Percentiles rank a stretch among this genome's conserved stretches.
phyloP scores from a whole-genome alignment of 1,140 invertebrate species.

The Drosophila eugracilis region DNA sequence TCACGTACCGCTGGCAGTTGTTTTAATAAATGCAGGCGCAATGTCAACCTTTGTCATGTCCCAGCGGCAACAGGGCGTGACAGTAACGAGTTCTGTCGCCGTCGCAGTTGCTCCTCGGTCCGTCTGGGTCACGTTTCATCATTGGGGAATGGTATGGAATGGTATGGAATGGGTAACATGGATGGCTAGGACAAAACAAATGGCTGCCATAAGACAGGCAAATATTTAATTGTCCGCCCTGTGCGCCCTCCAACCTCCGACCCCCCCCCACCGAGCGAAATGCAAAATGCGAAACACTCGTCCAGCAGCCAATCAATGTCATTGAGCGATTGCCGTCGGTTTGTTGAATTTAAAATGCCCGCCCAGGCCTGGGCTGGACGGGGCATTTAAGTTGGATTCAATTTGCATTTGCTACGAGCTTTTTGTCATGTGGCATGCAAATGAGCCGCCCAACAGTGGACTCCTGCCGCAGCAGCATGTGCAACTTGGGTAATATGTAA shows the following conservation, averaged over 20 bases:
- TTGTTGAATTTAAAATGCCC: constrained; percentile 12
- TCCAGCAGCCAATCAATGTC: constrained; percentile 71
- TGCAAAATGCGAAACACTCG: constrained; percentile 39
- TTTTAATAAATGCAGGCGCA: constrained; percentile 78
- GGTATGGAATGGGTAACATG: neutral
- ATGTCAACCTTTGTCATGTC: constrained; percentile 80
- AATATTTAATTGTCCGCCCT: constrained; percentile 69
- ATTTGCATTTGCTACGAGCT: constrained; percentile 32
- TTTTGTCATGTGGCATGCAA: constrained; percentile 36
- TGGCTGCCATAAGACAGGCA: constrained; percentile 46
- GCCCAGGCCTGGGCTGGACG: constrained; percentile 4
- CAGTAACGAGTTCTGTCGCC: constrained; percentile 72
- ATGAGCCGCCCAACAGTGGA: constrained; percentile 4
- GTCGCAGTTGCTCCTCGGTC: neutral
- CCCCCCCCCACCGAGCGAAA: neutral
- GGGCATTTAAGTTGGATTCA: constrained; percentile 41
- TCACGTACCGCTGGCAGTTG: constrained; percentile 59
- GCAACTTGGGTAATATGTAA: constrained; percentile 5
- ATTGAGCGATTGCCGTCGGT: constrained; percentile 33
- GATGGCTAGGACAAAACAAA: constrained; percentile 25
- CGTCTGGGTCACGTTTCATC: constrained; percentile 5
- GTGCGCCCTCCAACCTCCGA: no score
- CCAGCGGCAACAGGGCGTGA: constrained; percentile 69
- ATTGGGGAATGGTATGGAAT: neutral
- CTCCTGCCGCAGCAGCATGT: neutral